phyloP scores from a whole-genome alignment of 2,888 invertebrate species.

The Xylophagus ater region DNA sequence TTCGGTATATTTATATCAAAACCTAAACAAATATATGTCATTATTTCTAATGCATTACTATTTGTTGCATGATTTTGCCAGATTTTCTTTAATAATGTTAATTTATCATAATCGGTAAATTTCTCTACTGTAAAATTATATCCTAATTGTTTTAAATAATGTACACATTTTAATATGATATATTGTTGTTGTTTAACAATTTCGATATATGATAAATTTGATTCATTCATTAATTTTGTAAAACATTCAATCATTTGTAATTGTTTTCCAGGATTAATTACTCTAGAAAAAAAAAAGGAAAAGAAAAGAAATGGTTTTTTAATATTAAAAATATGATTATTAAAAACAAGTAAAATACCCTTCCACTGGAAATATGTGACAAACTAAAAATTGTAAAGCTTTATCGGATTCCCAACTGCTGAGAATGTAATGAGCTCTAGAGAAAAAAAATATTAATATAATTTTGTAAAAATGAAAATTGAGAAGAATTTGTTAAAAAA shows the following conservation, averaged over 20 bases:
- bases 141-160: slow-evolving; percentile 35
- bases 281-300: slow-evolving; percentile 8
- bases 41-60: slow-evolving; percentile 30
- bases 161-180: slow-evolving; percentile 35
- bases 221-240: slow-evolving; percentile 32
- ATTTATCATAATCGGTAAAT: slow-evolving; percentile 35
- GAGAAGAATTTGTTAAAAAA: too few species aligned
- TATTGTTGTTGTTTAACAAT: slow-evolving; percentile 33
- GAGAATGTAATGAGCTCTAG: slow-evolving; percentile 35
- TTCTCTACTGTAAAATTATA: slow-evolving; percentile 35
- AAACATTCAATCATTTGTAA: slow-evolving; percentile 37
- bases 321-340: neutral
- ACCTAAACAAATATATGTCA: slow-evolving; percentile 36
- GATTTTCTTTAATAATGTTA: slow-evolving; percentile 33
- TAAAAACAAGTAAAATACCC: slow-evolving; percentile 23
- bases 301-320: neutral
- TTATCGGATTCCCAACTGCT: slow-evolving; percentile 33
- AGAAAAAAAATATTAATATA: slow-evolving; percentile 4
- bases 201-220: slow-evolving; percentile 24
- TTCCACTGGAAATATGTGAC: slow-evolving; percentile 30
- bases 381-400: slow-evolving; percentile 32
- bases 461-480: neutral
- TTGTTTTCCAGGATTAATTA: slow-evolving; percentile 30
- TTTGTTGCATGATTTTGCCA: slow-evolving; percentile 35
- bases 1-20: slow-evolving; percentile 33